Evolutionary conservation across 2,797 vertebrate species (phyloP).

Genomic region (Crotalus adamanteus): DNA sequence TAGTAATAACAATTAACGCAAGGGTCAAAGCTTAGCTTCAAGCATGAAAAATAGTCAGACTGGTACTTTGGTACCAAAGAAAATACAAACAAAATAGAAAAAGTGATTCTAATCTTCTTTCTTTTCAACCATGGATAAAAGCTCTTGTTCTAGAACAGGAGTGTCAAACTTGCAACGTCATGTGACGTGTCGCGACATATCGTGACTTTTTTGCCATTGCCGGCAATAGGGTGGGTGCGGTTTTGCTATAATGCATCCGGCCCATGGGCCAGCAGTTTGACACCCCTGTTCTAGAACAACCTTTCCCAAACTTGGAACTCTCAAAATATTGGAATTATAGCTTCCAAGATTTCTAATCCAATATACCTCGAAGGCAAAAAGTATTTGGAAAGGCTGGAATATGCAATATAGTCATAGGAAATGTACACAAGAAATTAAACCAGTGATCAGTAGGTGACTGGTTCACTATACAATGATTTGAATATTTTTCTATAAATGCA

Average conservation of each 20-base stretch:
- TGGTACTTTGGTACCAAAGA: not conserved
- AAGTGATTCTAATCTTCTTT: not conserved
- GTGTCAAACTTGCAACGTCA: no score
- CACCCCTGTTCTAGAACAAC: not conserved
- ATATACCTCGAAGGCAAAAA: not conserved
- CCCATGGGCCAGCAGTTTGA: no score
- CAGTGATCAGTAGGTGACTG: not conserved
- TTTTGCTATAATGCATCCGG: no score
- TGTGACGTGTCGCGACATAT: no score
- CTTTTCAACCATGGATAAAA: not conserved
- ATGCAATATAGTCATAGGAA: not conserved
- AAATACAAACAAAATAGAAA: not conserved
- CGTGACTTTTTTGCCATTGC: no score
- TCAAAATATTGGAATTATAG: not conserved
- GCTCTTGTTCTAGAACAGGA: not conserved
- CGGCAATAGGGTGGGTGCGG: no score
- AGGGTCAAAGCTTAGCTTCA: not conserved
- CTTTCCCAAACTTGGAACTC: not conserved
- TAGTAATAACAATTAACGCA: not conserved
- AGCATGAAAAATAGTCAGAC: not conserved
- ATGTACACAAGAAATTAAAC: not conserved
- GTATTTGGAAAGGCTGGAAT: not conserved
- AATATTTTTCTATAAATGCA: not conserved
- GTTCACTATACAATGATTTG: not conserved
- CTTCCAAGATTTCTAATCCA: not conserved